Conservation (phyloP, 2,888 invertebrate genomes). For the Eilema caniola region DNA sequence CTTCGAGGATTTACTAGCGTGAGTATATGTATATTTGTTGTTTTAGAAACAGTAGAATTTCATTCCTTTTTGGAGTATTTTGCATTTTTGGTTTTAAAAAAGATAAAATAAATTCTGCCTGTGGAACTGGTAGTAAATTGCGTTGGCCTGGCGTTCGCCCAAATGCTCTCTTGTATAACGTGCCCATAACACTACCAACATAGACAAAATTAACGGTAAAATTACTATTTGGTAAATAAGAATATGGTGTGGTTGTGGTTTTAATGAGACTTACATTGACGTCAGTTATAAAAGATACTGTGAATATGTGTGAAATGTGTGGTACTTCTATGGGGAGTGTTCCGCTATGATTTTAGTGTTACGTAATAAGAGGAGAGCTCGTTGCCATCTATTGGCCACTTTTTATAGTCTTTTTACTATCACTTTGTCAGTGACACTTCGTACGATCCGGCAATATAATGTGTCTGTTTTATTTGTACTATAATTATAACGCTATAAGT, state of each 20-base stretch:
- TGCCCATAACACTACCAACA: constrained; percentile 7
- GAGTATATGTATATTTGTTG: constrained; percentile 21
- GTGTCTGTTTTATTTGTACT: too few relatives aligned
- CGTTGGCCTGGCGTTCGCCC: constrained; percentile 57
- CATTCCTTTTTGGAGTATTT: constrained; percentile 13
- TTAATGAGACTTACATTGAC: background rate
- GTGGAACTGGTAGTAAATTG: constrained; percentile 47
- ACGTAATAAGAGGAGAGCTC: too few relatives aligned
- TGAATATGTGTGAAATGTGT: background rate
- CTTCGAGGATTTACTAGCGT: too few relatives aligned
- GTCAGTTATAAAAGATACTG: background rate
- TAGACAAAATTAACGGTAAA: constrained; percentile 1
- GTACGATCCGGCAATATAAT: too few relatives aligned
- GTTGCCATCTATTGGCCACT: too few relatives aligned
- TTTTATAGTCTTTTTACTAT: too few relatives aligned
- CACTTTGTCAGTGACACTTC: too few relatives aligned
- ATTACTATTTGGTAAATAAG: constrained; percentile 7
- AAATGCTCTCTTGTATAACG: constrained; percentile 51
- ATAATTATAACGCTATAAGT: too few relatives aligned
- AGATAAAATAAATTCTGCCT: constrained; percentile 31
- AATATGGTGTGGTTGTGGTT: background rate
- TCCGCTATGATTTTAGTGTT: too few relatives aligned
- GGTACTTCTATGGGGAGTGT: background rate
- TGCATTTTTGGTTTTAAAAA: constrained; percentile 25
- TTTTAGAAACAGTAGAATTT: constrained; percentile 22